A percentile compares a stretch with the other conserved stretches of the same genome.
phyloP scores from a whole-genome alignment of 2,888 invertebrate genomes.

The Brachypterus glaber region DNA sequence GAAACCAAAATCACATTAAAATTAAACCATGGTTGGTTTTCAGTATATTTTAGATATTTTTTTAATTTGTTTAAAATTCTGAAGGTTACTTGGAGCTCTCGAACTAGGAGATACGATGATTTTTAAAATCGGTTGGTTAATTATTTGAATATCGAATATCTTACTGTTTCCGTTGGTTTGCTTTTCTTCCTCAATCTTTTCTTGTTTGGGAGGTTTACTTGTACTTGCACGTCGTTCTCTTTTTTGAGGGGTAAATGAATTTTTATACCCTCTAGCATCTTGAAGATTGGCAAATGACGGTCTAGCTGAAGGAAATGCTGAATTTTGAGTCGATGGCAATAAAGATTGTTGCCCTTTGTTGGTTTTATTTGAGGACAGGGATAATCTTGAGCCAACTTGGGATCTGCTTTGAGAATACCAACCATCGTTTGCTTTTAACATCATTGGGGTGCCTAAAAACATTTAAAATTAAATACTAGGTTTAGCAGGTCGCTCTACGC shows the following conservation, averaged over 20 bases:
- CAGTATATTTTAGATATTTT: no score
- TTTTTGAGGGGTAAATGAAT: conserved; percentile 18
- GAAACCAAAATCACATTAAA: no score
- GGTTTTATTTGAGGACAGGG: conserved; percentile 40
- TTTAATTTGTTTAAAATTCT: no score
- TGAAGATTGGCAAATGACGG: conserved; percentile 29
- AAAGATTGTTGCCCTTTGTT: conserved; percentile 25
- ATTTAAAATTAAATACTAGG: no score
- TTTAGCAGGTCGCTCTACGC: no score
- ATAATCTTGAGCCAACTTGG: conserved; percentile 32
- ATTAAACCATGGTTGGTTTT: no score
- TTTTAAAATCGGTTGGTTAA: no score
- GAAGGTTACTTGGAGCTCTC: no score
- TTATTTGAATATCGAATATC: neutral
- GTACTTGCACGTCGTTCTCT: conserved; percentile 23
- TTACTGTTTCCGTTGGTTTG: neutral
- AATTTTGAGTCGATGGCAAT: conserved; percentile 25
- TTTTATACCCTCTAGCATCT: conserved; percentile 22
- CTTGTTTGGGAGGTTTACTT: conserved; percentile 24
- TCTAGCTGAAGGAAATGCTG: conserved; percentile 39
- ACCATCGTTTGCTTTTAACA: conserved; percentile 53
- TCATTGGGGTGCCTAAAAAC: conserved; percentile 63
- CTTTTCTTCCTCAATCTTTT: conserved; percentile 21
- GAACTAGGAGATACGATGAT: no score
- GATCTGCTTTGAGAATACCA: conserved; percentile 45